A percentile compares a stretch with the other conserved stretches of the same genome.
Evolutionary conservation across 2,113 vertebrate species (phyloP).

Genomic region (Puffinus mauretanicus): DNA sequence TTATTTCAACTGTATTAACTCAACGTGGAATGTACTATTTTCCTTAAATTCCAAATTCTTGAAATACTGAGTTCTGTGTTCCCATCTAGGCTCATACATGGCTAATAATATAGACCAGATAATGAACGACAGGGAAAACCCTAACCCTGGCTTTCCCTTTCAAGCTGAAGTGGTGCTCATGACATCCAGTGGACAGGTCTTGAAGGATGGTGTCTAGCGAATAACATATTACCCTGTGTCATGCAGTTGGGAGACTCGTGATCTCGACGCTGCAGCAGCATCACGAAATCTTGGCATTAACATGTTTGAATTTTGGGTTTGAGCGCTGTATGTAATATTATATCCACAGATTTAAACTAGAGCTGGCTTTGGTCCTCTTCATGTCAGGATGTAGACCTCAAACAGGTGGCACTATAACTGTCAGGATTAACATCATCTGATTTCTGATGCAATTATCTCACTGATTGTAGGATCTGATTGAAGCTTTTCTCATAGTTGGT

Average conservation of each 20-base stretch:
- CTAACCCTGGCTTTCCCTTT: neutral
- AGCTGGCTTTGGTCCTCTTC: neutral
- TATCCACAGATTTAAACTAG: neutral
- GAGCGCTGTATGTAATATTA: neutral
- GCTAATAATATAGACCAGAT: neutral
- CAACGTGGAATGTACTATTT: fast-evolving
- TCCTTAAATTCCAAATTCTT: neutral
- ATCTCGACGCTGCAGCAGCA: neutral
- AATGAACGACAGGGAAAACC: neutral
- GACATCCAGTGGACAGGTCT: neutral
- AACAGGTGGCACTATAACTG: neutral
- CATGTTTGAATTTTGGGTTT: neutral
- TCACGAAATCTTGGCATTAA: neutral
- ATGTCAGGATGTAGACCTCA: neutral
- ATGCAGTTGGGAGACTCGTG: neutral
- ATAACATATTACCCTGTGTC: neutral
- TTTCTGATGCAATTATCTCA: neutral
- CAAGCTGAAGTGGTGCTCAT: neutral
- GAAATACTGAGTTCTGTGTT: neutral
- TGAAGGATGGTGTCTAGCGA: neutral
- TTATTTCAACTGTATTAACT: neutral
- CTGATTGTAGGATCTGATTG: neutral
- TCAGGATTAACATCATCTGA: neutral
- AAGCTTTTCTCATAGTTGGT: neutral
- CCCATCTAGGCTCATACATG: neutral